Evolutionary conservation across 2,888 invertebrate species (phyloP).

Genomic region (Lepidochitona cinerea): DNA sequence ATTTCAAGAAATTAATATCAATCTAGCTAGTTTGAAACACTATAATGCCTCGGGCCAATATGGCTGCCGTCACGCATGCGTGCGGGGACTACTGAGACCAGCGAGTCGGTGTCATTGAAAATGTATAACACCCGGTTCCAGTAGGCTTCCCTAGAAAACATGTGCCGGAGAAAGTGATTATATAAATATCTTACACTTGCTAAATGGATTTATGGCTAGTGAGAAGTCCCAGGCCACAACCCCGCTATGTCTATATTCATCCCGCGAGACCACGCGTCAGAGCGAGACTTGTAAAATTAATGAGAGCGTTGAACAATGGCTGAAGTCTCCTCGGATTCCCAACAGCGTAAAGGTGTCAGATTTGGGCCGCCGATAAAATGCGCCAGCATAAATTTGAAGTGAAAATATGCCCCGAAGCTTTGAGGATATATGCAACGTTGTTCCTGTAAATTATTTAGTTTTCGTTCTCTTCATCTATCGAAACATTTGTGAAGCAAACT

Average conservation of each 20-base stretch:
- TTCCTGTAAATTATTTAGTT: conserved; percentile 1
- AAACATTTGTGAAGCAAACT: conserved; percentile 3
- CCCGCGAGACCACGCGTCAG: neutral
- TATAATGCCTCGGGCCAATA: neutral
- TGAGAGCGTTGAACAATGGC: neutral
- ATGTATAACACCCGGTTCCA: conserved; percentile 5
- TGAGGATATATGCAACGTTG: neutral
- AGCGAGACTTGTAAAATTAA: conserved; percentile 2
- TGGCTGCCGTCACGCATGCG: conserved; percentile 1
- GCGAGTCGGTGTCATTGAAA: neutral
- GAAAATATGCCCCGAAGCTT: neutral
- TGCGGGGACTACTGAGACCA: neutral
- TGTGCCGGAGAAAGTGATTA: conserved; percentile 1
- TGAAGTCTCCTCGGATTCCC: neutral
- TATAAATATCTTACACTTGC: conserved; percentile 7
- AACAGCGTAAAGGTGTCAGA: neutral
- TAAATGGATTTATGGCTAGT: neutral
- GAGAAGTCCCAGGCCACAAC: neutral
- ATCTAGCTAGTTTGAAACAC: neutral
- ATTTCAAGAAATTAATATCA: conserved; percentile 9
- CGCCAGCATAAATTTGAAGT: neutral
- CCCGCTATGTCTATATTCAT: neutral
- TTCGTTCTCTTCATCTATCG: neutral
- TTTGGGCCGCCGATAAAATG: neutral
- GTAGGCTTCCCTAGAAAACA: conserved; percentile 3